Conservation (phyloP, 2,888 invertebrate species). For the Rhingia campestris region DNA sequence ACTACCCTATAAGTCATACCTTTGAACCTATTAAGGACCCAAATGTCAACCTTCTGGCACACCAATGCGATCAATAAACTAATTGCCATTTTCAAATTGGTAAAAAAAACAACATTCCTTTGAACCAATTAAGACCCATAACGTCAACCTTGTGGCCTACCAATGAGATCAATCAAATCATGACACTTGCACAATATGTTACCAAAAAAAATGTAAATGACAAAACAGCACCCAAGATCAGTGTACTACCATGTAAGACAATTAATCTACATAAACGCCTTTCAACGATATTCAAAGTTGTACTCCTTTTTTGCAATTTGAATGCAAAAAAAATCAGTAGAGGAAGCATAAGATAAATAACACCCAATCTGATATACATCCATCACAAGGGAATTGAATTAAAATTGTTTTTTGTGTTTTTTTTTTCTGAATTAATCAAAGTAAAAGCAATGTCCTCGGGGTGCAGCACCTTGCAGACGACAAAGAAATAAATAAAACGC, state of each 20-base stretch:
- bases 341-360: constrained; percentile 41
- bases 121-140: not conserved
- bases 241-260: constrained; percentile 10
- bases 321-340: constrained; percentile 3
- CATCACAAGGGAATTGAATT: constrained; percentile 25
- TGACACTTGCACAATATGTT: not conserved
- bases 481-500: not conserved
- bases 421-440: constrained; percentile 39
- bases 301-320: not conserved
- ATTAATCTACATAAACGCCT: constrained; percentile 5
- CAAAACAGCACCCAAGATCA: too few species aligned
- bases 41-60: not conserved
- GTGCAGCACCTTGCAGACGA: constrained; percentile 26
- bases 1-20: not conserved
- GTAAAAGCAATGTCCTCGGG: constrained; percentile 55
- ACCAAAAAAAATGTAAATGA: not conserved
- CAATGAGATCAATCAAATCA: not conserved
- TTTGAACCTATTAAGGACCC: not conserved
- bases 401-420: constrained; percentile 6
- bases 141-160: not conserved
- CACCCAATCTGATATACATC: constrained; percentile 45
- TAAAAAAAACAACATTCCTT: not conserved
- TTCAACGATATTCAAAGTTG: not conserved
- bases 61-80: not conserved
- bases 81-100: not conserved